Base-by-base conservation (phyloP, 2,888 invertebrate species). In the Trichogramma dendrolimi region DNA sequence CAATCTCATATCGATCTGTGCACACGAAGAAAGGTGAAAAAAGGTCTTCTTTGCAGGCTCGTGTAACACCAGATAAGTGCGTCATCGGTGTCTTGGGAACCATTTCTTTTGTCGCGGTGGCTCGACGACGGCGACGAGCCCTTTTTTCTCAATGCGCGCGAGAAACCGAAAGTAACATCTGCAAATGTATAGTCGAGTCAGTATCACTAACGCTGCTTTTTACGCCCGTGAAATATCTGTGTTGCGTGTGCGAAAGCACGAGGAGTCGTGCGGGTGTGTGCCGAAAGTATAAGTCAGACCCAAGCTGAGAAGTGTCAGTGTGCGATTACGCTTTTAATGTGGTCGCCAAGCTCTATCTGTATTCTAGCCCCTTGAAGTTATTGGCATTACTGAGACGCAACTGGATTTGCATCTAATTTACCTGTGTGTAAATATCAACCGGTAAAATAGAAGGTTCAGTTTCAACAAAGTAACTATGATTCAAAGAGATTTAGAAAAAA, bases 181-280 rank as follows among this genome's bases (percentile, higher is more conserved):
- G 53, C 58, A 56, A 14, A 41, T 49, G 11, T 38, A 27, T 27
- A 14, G 6, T 7, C 50, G 27, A 43, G 10, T 62, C 64, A 62
- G 71, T 68, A 70, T 69, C 64, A 52, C 56, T 58, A 54, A 58
- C 60, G 4, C 8, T 27, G 41, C 48, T 8, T 42, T 54, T n/a
- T 8, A 14, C 48, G 48, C 64, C 62, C 70, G 68, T 70, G 69
- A 71, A 71, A 71, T 71, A 67, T 71, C 71, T 66, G 60, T 62
- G 62, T 65, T 67, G 67, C 67, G 68, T 71, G 67, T 66, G 68
- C 59, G 61, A 66, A 72, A 67, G 67, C 68, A 66, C 65, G 70
- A 69, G 63, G 66, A 58, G 60, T 54, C n/a, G 46, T 46, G 2
- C 27, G 27, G 27, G 27, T 27, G 27, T 27, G 27, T 27, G 27